Evolutionary conservation across 1,140 invertebrate genomes (phyloP).

Genomic region (Camponotus floridanus): DNA sequence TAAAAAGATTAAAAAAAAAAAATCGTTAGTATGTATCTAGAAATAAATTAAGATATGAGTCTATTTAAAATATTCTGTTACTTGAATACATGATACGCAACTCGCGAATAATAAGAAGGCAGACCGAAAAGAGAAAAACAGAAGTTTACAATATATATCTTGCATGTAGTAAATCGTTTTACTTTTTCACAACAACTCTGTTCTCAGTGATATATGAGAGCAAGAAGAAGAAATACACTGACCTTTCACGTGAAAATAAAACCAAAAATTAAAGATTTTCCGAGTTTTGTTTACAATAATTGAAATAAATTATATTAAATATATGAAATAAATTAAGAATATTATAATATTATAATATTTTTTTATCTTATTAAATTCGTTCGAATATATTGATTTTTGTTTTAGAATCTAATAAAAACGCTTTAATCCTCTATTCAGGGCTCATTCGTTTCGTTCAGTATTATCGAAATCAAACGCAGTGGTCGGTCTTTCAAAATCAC

Average conservation of each 20-base stretch:
- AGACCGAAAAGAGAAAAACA: conserved; percentile 37
- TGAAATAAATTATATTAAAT: too few species aligned
- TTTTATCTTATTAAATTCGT: background rate
- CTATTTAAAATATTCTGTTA: background rate
- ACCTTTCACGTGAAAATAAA: conserved; percentile 35
- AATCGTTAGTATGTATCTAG: background rate
- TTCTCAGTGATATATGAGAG: background rate
- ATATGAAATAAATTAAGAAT: background rate
- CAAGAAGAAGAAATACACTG: background rate
- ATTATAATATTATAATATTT: background rate
- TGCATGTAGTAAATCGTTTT: conserved; percentile 57
- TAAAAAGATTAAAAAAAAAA: background rate
- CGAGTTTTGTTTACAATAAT: background rate
- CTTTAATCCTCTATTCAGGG: background rate
- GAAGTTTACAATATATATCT: conserved; percentile 58
- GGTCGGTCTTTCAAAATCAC: conserved; percentile 28
- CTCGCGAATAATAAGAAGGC: conserved; percentile 45
- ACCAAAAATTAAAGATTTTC: background rate
- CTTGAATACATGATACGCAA: too few species aligned
- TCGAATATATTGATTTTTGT: background rate
- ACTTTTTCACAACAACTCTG: conserved; percentile 42
- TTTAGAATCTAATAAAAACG: background rate
- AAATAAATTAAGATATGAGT: background rate
- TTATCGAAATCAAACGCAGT: background rate
- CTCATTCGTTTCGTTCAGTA: background rate